These are phyloP conservation scores for Microctonus hyperodae DNA, from an alignment of 2,888 invertebrate species.

Conservation along the genomic window DNA sequence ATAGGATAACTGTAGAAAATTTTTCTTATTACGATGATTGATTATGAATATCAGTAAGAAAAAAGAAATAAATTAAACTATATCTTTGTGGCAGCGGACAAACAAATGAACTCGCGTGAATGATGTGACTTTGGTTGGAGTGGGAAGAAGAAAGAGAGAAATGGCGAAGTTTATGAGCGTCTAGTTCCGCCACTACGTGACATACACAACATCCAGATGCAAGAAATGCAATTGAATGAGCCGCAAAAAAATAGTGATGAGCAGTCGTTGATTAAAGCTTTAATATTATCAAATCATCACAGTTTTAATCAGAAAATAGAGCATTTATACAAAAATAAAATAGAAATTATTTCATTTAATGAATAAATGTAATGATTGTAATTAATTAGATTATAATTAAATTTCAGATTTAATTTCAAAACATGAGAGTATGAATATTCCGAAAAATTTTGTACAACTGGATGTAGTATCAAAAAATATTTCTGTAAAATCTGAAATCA, in stretches of 20 bases:
- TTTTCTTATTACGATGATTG: neutral
- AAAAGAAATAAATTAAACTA: constrained; percentile 4
- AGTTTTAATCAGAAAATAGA: neutral
- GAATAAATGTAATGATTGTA: too few relatives aligned
- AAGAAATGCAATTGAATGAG: constrained; percentile 2
- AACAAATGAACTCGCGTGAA: constrained; percentile 4
- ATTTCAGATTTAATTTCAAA: too few relatives aligned
- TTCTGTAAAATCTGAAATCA: too few relatives aligned
- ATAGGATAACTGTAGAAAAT: neutral
- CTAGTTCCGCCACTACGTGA: constrained; percentile 12
- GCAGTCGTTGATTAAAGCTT: neutral
- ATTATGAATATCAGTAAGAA: constrained; percentile 16
- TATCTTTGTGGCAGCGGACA: constrained; percentile 5
- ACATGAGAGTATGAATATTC: too few relatives aligned
- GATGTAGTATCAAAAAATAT: too few relatives aligned
- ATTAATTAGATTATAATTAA: too few relatives aligned
- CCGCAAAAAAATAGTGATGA: neutral
- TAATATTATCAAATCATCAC: neutral
- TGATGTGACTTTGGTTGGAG: neutral
- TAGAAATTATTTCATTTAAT: too few relatives aligned
- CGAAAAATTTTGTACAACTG: too few relatives aligned
- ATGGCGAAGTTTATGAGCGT: neutral
- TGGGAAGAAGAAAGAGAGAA: neutral
- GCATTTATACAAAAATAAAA: too few relatives aligned
- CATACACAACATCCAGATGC: neutral